Conservation (phyloP, 2,113 vertebrate genomes). For the Gila orcuttii region DNA sequence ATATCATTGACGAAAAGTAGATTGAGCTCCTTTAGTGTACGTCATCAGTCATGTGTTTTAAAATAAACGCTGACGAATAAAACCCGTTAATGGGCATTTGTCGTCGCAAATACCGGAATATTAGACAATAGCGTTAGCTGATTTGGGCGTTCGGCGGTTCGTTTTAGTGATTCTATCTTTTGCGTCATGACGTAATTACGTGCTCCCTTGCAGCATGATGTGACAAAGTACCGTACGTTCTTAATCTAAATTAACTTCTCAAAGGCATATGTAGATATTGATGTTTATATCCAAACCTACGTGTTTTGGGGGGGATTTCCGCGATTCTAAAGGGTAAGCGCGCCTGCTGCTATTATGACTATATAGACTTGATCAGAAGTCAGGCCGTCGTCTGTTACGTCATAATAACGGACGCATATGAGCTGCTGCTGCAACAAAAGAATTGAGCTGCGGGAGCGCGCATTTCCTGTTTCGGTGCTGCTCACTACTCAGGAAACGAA, state of each 20-base stretch:
- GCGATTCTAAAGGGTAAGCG: background rate
- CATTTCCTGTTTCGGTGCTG: constrained; percentile 65
- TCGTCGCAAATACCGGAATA: background rate
- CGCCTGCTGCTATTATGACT: background rate
- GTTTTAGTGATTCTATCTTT: background rate
- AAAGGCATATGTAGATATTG: background rate
- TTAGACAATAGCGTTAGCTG: background rate
- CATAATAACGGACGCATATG: background rate
- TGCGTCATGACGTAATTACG: constrained; percentile 17
- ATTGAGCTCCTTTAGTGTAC: background rate
- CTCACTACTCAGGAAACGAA: background rate
- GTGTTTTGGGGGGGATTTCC: background rate
- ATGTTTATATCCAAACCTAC: background rate
- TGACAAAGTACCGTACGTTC: background rate
- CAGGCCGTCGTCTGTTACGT: background rate
- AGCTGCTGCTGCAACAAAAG: background rate
- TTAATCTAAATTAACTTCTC: background rate
- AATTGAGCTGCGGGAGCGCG: constrained; percentile 23
- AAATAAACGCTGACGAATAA: background rate
- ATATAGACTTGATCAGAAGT: background rate
- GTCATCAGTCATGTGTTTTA: background rate
- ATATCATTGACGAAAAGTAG: background rate
- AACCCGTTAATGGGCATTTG: background rate
- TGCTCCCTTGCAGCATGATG: background rate
- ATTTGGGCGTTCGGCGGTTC: background rate